A percentile compares a stretch with the other conserved stretches of the same genome.
These are phyloP conservation scores for Epiblema foenella DNA, from an alignment of 2,888 invertebrate species.

Conservation along the genomic window DNA sequence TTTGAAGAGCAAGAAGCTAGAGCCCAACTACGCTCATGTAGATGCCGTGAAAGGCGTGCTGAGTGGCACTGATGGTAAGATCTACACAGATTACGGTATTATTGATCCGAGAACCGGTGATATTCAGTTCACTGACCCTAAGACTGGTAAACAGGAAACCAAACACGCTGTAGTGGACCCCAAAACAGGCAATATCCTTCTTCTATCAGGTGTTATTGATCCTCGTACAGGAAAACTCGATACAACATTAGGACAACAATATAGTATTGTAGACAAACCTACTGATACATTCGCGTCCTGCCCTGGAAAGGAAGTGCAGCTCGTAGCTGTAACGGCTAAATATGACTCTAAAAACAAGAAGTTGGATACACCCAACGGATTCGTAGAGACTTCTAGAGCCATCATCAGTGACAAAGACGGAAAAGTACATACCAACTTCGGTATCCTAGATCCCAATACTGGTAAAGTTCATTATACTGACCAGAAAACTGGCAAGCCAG, in stretches of 20 bases:
- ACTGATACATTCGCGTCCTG: constrained; percentile 74
- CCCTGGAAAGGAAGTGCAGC: constrained; percentile 81
- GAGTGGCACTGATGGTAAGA: constrained; percentile 86
- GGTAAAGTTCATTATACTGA: constrained; percentile 85
- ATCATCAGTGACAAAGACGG: constrained; percentile 89
- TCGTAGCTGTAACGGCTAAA: constrained; percentile 85
- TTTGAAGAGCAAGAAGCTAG: constrained; percentile 79
- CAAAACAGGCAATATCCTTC: constrained; percentile 82
- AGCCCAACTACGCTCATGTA: constrained; percentile 82
- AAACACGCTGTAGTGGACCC: constrained; percentile 77
- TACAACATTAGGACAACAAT: constrained; percentile 84
- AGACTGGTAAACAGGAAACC: constrained; percentile 75
- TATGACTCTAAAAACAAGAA: constrained; percentile 86
- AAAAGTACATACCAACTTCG: constrained; percentile 87
- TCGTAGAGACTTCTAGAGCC: constrained; percentile 79
- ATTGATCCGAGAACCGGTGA: constrained; percentile 86
- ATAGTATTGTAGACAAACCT: constrained; percentile 86
- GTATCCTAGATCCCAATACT: constrained; percentile 86
- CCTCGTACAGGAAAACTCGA: constrained; percentile 86
- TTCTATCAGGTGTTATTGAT: constrained; percentile 83
- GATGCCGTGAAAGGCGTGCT: constrained; percentile 78
- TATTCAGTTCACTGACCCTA: constrained; percentile 73
- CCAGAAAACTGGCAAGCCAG: constrained; percentile 85
- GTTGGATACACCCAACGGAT: constrained; percentile 84
- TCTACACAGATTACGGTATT: constrained; percentile 86